Conservation (phyloP, 2,113 vertebrate species). For the Amazona guildingii region DNA sequence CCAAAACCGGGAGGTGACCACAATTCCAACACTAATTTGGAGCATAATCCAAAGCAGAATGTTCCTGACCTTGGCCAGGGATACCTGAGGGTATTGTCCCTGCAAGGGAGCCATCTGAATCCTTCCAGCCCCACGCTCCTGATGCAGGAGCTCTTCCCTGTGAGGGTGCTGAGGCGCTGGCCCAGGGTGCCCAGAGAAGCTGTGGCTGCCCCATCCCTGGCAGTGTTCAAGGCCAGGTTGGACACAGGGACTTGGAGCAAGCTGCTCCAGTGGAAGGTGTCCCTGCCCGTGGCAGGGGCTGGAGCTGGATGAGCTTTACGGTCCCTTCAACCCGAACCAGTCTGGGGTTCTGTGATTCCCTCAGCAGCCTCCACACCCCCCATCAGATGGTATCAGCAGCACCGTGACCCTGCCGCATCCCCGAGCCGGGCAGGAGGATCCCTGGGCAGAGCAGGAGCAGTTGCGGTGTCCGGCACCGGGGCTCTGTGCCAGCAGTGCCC, state of each 20-base stretch:
- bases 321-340: not conserved
- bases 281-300: not conserved
- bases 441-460: not conserved
- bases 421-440: not conserved
- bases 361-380: fast-evolving
- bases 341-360: not conserved
- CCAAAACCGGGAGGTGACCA: not conserved
- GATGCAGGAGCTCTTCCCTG: not conserved
- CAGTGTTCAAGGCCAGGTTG: too few relatives aligned
- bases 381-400: not conserved
- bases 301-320: not conserved
- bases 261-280: not conserved
- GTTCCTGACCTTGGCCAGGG: too few relatives aligned
- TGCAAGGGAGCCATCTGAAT: fast-evolving
- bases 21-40: not conserved
- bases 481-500: not conserved
- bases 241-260: too few relatives aligned
- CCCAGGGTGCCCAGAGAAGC: too few relatives aligned
- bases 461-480: not conserved
- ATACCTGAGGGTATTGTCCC: not conserved
- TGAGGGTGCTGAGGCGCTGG: too few relatives aligned
- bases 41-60: not conserved
- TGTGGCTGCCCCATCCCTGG: too few relatives aligned
- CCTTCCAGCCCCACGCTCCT: fast-evolving
- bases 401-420: fast-evolving